Percentiles rank a stretch among this genome's conserved stretches.
phyloP scores from a whole-genome alignment of 2,797 vertebrate species.

The Heliangelus exortis region DNA sequence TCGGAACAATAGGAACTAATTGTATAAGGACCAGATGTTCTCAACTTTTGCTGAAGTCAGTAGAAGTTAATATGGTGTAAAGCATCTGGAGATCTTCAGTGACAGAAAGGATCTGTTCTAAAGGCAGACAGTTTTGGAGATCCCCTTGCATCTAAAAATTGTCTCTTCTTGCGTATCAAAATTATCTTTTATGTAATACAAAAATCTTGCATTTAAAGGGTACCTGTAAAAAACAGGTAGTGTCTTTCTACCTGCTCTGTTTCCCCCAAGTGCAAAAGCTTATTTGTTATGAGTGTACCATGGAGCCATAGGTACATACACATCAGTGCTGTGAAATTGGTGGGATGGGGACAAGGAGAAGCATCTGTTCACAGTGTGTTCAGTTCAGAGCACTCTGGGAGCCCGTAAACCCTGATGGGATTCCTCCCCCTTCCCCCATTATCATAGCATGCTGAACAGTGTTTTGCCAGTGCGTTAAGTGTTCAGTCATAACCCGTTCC shows the following conservation, averaged over 20 bases:
- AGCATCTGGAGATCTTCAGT: slow-evolving; percentile 18
- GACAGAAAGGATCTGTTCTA: background rate
- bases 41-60: slow-evolving; percentile 19
- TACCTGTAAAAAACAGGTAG: background rate
- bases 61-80: slow-evolving; percentile 19
- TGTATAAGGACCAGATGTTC: slow-evolving; percentile 37
- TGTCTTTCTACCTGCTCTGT: background rate
- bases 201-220: background rate
- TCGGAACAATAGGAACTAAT: slow-evolving; percentile 39
- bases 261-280: background rate
- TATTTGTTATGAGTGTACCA: background rate
- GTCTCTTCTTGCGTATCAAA: background rate
- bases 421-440: fast-evolving
- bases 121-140: background rate
- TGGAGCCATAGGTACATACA: background rate
- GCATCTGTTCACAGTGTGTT: background rate
- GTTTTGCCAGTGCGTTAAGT: slow-evolving; percentile 8
- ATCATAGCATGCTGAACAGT: background rate
- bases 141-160: background rate
- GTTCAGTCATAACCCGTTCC: slow-evolving; percentile 33
- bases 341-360: background rate
- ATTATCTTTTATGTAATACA: background rate
- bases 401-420: background rate
- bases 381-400: background rate
- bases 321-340: background rate